phyloP scores from a whole-genome alignment of 2,888 invertebrate species.

The Ernsta delagoae region DNA sequence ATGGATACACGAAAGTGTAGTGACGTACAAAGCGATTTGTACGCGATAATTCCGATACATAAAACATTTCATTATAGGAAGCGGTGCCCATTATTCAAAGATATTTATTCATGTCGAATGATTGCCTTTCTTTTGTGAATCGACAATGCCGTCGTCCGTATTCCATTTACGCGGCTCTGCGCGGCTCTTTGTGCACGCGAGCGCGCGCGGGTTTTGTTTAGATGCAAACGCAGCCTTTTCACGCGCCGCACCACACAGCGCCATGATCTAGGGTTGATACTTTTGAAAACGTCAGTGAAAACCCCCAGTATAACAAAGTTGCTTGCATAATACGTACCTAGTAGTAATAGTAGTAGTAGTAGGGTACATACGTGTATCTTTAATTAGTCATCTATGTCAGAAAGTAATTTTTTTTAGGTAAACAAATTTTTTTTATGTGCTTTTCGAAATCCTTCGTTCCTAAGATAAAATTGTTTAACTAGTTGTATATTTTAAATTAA shows the following conservation, averaged over 20 bases:
- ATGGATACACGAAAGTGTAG: slow-evolving; percentile 41
- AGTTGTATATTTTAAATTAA: too few relatives aligned
- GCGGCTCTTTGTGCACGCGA: slow-evolving; percentile 59
- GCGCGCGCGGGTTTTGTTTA: slow-evolving; percentile 65
- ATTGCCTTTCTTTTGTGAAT: slow-evolving; percentile 83
- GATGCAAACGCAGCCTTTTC: slow-evolving; percentile 62
- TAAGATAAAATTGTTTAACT: not conserved
- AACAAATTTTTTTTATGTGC: too few relatives aligned
- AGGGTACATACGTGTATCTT: too few relatives aligned
- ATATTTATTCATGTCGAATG: slow-evolving; percentile 85
- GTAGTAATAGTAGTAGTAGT: too few relatives aligned
- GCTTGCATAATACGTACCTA: too few relatives aligned
- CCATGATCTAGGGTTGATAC: slow-evolving; percentile 38
- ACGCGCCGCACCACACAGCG: slow-evolving; percentile 50
- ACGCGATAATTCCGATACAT: slow-evolving; percentile 78
- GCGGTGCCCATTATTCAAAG: slow-evolving; percentile 79
- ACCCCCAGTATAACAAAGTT: too few relatives aligned
- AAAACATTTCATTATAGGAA: slow-evolving; percentile 82
- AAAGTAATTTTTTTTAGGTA: too few relatives aligned
- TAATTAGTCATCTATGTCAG: too few relatives aligned
- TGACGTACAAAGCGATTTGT: slow-evolving; percentile 65
- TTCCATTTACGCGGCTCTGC: slow-evolving; percentile 75
- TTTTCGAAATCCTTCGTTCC: too few relatives aligned
- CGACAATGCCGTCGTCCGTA: slow-evolving; percentile 77
- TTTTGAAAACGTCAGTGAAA: too few relatives aligned